phyloP scores from a whole-genome alignment of 2,797 vertebrate species.

The Microtus obscurus region DNA sequence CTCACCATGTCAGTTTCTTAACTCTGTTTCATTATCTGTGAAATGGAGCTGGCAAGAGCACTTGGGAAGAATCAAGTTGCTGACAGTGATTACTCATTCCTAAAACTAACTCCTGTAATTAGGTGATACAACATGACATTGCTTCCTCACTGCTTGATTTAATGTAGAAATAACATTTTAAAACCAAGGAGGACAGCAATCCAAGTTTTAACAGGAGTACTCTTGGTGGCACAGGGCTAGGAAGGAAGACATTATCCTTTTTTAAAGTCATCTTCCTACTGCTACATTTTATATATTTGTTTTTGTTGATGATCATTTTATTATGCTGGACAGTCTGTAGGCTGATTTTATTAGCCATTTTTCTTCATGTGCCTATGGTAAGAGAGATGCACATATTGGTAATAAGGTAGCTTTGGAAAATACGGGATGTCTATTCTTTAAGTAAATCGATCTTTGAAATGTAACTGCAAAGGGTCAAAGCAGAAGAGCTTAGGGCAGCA shows the following conservation, averaged over 20 bases:
- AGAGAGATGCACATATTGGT: not conserved
- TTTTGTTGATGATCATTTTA: not conserved
- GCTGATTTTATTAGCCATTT: not conserved
- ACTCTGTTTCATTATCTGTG: not conserved
- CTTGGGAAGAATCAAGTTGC: not conserved
- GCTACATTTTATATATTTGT: not conserved
- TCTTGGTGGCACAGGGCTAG: not conserved
- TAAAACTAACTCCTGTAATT: slow-evolving; percentile 43
- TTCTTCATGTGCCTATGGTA: not conserved
- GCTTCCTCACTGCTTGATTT: slow-evolving; percentile 48
- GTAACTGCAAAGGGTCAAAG: slow-evolving; percentile 4
- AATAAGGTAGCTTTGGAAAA: slow-evolving; percentile 40
- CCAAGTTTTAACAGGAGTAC: not conserved
- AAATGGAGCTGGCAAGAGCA: not conserved
- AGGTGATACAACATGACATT: not conserved
- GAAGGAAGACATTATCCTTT: not conserved
- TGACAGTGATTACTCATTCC: not conserved
- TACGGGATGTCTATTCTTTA: not conserved
- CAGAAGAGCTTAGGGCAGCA: not conserved
- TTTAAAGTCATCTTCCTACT: not conserved
- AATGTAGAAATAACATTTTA: not conserved
- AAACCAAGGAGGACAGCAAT: not conserved
- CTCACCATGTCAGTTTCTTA: not conserved
- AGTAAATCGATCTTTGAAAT: not conserved
- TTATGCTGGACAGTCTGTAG: not conserved